Evolutionary conservation across 2,113 vertebrate genomes (phyloP).

Genomic region (Cnemophilus loriae): DNA sequence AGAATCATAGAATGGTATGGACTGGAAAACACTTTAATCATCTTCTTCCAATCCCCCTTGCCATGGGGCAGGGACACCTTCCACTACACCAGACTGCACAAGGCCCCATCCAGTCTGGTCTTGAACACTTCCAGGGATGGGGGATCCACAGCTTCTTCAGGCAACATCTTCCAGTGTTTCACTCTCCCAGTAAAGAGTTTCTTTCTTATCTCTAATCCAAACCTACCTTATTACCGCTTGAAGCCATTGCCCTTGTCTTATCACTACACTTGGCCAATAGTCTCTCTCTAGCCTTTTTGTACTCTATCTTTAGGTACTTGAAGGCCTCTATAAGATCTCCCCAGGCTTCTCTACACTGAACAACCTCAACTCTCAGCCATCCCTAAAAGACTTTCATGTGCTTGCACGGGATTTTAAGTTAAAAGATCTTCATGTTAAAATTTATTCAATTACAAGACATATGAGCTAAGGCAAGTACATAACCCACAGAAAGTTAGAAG

Average conservation of each 20-base stretch:
- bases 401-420: not conserved
- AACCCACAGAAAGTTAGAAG: not conserved
- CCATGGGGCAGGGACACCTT: not conserved
- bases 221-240: not conserved
- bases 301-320: not conserved
- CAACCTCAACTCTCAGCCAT: not conserved
- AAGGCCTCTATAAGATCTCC: not conserved
- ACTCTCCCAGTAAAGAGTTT: not conserved
- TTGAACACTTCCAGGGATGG: not conserved
- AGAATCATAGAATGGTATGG: not conserved
- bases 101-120: not conserved
- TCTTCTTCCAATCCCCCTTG: accelerated
- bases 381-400: not conserved
- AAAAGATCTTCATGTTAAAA: not conserved
- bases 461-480: not conserved
- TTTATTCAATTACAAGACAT: not conserved
- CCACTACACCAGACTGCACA: not conserved
- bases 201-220: not conserved
- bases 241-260: not conserved
- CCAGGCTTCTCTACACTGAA: not conserved
- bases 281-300: too few species aligned
- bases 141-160: not conserved
- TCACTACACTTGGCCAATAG: not conserved
- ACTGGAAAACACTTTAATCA: not conserved
- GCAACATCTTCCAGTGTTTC: not conserved